These are phyloP conservation scores for Euphonia xanthogaster DNA, from an alignment of 2,797 vertebrate species.

Conservation along the genomic window DNA sequence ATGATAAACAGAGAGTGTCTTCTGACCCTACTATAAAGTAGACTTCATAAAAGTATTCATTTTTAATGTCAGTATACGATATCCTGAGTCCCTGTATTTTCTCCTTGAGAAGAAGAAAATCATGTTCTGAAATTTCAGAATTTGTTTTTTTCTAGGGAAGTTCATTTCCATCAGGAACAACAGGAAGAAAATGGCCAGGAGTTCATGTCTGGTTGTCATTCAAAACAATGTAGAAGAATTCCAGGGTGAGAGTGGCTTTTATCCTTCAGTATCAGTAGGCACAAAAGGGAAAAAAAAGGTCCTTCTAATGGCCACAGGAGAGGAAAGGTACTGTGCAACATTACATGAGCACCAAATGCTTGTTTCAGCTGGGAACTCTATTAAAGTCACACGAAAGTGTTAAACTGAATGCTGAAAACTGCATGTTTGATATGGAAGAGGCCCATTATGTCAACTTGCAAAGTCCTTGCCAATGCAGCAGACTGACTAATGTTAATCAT, in stretches of 20 bases:
- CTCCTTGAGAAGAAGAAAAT: neutral
- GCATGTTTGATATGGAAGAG: neutral
- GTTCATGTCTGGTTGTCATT: neutral
- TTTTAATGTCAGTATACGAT: neutral
- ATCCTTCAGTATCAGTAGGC: neutral
- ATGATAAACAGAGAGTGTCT: neutral
- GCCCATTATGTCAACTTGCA: conserved; percentile 39
- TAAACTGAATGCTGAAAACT: neutral
- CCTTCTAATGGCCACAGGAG: neutral
- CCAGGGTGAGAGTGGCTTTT: neutral
- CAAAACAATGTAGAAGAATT: neutral
- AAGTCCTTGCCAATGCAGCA: conserved; percentile 37
- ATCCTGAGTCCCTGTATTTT: neutral
- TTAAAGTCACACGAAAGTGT: conserved; percentile 2
- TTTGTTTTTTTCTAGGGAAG: neutral
- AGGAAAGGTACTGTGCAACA: rapidly evolving
- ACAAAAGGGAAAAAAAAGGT: neutral
- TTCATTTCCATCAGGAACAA: neutral
- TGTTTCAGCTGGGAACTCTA: neutral
- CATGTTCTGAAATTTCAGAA: neutral
- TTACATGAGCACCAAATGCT: neutral
- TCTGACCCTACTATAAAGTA: neutral
- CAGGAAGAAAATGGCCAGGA: neutral
- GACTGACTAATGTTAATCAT: conserved; percentile 41
- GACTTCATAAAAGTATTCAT: neutral